Base-by-base conservation (phyloP, 2,888 invertebrate species). In the Didymodactylos carnosus region DNA sequence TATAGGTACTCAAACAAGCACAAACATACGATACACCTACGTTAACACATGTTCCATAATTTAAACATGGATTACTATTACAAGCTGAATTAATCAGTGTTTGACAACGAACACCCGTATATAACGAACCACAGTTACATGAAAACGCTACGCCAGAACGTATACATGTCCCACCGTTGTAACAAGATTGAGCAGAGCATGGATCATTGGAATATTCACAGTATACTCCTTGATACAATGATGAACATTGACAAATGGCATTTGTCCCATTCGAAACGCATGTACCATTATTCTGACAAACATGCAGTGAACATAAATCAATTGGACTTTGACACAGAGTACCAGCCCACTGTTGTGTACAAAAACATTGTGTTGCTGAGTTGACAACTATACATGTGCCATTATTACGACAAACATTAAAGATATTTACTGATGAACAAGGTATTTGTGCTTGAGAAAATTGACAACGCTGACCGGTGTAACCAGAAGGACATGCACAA, bases 381-480 rank as follows among this genome's bases (percentile, higher is more conserved):
- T 35, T 35, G 35, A 35, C n/a, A n/a, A 62, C 8, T n/a, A 62
- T n/a, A 27, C 75, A 75, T 23, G 35, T 43, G n/a, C 43, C 75
- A 43, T 72, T 72, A 27, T 72, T 72, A 7, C 29, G 49, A 35
- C 75, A 75, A 19, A 46, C 35, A 62, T 62, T 62, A 35, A 35
- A n/a, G 10, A 71, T 16, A n/a, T 41, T 46, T 19, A 62, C 69
- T 10, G 69, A 19, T 19, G 69, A 69, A 70, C 75, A 75, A 23
- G 39, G 53, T 5, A 53, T 39, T 27, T 72, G 41, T 23, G 39
- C 27, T 16, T 43, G 19, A 11, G 69, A 51, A 53, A 49, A 73
- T 83, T 95, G 94, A 79, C 95, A 95, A 72, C 92, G 86, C 0
- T 90, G 90, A 0, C 94, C 95, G 0, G 80, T 80, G 76, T 78